Evolutionary conservation across 2,797 vertebrate genomes (phyloP).

Genomic region (Cyprinella venusta): DNA sequence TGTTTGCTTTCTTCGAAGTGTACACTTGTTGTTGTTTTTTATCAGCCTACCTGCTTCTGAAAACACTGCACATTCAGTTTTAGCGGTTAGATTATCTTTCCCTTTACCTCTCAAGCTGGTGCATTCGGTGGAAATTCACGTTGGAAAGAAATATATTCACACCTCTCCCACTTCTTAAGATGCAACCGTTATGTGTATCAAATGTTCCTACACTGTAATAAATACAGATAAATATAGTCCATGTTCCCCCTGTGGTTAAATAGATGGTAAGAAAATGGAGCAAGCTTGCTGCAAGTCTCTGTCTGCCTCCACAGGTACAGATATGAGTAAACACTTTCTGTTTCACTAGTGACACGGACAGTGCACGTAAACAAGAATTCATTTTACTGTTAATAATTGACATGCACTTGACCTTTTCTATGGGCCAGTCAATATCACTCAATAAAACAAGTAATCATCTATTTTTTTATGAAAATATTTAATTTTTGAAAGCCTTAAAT

Average conservation of each 20-base stretch:
- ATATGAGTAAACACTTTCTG: constrained; percentile 51
- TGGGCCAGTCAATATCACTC: neutral
- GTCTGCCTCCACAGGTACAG: constrained; percentile 31
- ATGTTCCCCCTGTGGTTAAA: constrained; percentile 12
- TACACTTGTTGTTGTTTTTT: constrained; percentile 1
- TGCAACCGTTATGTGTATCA: constrained; percentile 11
- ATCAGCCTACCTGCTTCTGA: constrained; percentile 8
- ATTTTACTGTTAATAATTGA: neutral
- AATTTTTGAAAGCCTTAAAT: neutral
- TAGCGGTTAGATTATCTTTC: neutral
- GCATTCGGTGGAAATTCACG: constrained; percentile 40
- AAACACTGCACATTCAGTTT: neutral
- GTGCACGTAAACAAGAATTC: neutral
- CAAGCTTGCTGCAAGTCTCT: constrained; percentile 10
- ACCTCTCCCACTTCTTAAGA: constrained; percentile 13
- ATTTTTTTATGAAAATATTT: neutral
- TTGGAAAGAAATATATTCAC: constrained; percentile 34
- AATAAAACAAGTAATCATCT: neutral
- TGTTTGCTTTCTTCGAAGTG: neutral
- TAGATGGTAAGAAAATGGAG: neutral
- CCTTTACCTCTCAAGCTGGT: neutral
- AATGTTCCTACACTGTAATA: constrained; percentile 30
- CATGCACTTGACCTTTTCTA: neutral
- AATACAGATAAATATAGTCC: constrained; percentile 2
- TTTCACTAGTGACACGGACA: constrained; percentile 24